phyloP scores from a whole-genome alignment of 2,797 vertebrate genomes.

The Tapirus indicus region DNA sequence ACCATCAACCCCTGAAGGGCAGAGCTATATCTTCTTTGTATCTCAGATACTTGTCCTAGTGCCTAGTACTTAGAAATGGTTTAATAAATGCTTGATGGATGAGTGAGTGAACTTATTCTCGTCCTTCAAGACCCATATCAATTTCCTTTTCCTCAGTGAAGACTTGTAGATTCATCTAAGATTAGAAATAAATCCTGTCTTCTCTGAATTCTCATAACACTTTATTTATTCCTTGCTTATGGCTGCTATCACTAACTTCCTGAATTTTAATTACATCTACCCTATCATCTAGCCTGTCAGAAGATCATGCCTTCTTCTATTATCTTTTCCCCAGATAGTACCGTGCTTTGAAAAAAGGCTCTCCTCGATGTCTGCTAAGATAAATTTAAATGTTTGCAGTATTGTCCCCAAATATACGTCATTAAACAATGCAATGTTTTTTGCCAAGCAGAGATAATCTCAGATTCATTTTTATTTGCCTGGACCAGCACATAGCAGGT shows the following conservation, averaged over 20 bases:
- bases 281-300: not conserved
- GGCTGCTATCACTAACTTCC: not conserved
- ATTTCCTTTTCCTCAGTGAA: not conserved
- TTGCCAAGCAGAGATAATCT: not conserved
- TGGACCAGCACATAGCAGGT: not conserved
- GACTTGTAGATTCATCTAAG: not conserved
- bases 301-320: not conserved
- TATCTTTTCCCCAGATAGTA: not conserved
- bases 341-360: not conserved
- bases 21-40: not conserved
- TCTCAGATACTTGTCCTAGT: not conserved
- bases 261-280: not conserved
- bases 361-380: not conserved
- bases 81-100: not conserved
- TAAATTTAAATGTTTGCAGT: not conserved
- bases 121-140: not conserved
- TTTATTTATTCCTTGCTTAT: not conserved
- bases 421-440: not conserved
- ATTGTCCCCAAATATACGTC: not conserved
- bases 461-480: conserved; percentile 9
- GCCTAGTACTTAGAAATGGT: not conserved
- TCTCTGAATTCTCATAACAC: not conserved
- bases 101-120: not conserved
- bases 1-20: not conserved
- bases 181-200: not conserved